Percentiles rank a stretch among this genome's conserved stretches.
These are phyloP conservation scores for Yasuhikotakia modesta DNA, from an alignment of 2,797 vertebrate genomes.

Conservation along the genomic window DNA sequence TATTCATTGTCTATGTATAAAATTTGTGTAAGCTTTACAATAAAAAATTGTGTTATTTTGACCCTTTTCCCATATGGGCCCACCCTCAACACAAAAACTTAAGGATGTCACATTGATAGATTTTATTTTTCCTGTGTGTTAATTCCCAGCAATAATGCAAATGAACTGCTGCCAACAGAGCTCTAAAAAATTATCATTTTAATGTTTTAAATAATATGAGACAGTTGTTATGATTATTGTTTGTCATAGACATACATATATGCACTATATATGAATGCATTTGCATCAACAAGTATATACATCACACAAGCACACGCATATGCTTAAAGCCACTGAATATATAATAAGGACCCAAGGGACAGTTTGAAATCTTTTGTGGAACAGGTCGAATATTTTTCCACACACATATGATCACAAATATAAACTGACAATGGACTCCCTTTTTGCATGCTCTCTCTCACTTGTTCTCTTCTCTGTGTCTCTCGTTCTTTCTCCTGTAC, in stretches of 20 bases:
- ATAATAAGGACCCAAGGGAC: constrained; percentile 49
- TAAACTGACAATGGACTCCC: constrained; percentile 43
- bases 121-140: constrained; percentile 24
- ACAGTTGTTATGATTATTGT: not conserved
- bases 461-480: constrained; percentile 29
- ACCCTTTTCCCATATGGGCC: not conserved
- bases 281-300: constrained; percentile 50
- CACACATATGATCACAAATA: constrained; percentile 48
- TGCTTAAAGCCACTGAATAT: constrained; percentile 46
- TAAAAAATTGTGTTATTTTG: not conserved
- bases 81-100: constrained; percentile 2
- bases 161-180: not conserved
- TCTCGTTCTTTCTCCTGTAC: constrained; percentile 35
- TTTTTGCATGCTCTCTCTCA: constrained; percentile 26
- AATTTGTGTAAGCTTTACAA: not conserved
- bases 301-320: constrained; percentile 23
- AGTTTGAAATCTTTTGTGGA: constrained; percentile 49
- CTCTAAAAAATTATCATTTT: constrained; percentile 20
- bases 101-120: constrained; percentile 10
- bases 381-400: constrained; percentile 57
- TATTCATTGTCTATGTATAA: not conserved
- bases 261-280: constrained; percentile 32
- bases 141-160: constrained; percentile 40
- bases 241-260: constrained; percentile 50
- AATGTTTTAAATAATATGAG: not conserved